These are phyloP conservation scores for Diadema setosum DNA, from an alignment of 35 echinoderm and acorn worm genomes.

Conservation along the genomic window DNA sequence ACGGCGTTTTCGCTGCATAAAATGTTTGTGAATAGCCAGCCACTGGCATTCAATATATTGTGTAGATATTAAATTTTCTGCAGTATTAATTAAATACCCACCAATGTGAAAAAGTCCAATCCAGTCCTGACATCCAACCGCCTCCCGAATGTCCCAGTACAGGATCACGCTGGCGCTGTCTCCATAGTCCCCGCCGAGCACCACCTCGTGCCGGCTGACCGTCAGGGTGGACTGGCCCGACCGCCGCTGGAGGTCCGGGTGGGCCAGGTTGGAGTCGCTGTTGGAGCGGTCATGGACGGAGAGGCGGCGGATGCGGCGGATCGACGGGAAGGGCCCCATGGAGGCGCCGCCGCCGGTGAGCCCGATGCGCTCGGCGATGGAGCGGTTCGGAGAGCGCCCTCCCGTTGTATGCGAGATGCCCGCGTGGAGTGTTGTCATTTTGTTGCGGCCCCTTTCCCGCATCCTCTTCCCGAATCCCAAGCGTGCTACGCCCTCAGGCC, in stretches of 20 bases:
- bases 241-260: constrained; percentile 59
- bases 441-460: constrained; percentile 6
- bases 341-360: constrained; percentile 45
- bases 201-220: constrained; percentile 82
- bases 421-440: not conserved
- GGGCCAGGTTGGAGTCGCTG: constrained; percentile 89
- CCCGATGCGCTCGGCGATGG: constrained; percentile 72
- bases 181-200: constrained; percentile 43
- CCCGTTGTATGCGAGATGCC: not conserved
- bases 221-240: constrained; percentile 60
- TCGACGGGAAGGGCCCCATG: constrained; percentile 34
- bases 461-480: not conserved
- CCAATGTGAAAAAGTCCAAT: constrained; percentile 86
- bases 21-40: no score
- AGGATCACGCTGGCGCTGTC: constrained; percentile 60
- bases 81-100: no score
- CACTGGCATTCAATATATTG: no score
- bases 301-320: constrained; percentile 64
- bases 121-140: constrained; percentile 70
- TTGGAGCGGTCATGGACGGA: constrained; percentile 86
- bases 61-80: no score
- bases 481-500: no score
- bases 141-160: constrained; percentile 93
- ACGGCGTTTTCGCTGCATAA: no score
- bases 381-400: constrained; percentile 22